Evolutionary conservation across 2,888 invertebrate genomes (phyloP).

Genomic region (Bimastos eiseni): DNA sequence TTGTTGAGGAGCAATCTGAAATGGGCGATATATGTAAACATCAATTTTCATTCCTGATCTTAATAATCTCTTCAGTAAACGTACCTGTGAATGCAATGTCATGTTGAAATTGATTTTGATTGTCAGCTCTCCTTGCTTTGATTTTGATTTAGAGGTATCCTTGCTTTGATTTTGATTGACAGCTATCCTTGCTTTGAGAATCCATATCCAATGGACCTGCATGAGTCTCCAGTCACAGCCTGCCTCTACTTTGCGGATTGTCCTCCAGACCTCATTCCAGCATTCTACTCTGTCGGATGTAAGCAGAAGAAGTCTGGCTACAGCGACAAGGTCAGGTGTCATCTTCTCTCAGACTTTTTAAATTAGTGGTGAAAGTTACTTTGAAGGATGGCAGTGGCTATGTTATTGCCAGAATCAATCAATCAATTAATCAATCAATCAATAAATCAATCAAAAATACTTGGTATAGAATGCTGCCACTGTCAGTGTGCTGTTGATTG

Average conservation of each 20-base stretch:
- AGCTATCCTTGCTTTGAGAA: conserved; percentile 96
- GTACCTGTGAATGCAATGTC: background rate
- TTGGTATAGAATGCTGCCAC: background rate
- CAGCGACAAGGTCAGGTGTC: conserved; percentile 58
- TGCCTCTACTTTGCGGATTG: conserved; percentile 96
- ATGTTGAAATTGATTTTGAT: background rate
- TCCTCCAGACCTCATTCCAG: conserved; percentile 94
- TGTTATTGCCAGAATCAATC: background rate
- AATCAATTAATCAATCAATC: too few species aligned
- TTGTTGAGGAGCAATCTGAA: background rate
- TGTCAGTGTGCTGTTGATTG: background rate
- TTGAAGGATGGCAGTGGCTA: background rate
- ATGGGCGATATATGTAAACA: background rate
- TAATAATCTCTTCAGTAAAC: too few species aligned
- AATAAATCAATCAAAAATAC: too few species aligned
- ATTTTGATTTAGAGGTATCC: conserved; percentile 74
- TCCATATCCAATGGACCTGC: conserved; percentile 99
- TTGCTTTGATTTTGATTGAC: conserved; percentile 64
- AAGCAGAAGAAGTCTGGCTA: conserved; percentile 63
- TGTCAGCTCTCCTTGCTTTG: conserved; percentile 86
- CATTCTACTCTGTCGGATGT: conserved; percentile 87
- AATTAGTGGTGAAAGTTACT: background rate
- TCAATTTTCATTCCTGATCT: background rate
- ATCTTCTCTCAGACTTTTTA: background rate
- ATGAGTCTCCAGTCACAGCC: conserved; percentile 96